Evolutionary conservation across 2,888 invertebrate genomes (phyloP).

Genomic region (Macrosoma leucophasiata): DNA sequence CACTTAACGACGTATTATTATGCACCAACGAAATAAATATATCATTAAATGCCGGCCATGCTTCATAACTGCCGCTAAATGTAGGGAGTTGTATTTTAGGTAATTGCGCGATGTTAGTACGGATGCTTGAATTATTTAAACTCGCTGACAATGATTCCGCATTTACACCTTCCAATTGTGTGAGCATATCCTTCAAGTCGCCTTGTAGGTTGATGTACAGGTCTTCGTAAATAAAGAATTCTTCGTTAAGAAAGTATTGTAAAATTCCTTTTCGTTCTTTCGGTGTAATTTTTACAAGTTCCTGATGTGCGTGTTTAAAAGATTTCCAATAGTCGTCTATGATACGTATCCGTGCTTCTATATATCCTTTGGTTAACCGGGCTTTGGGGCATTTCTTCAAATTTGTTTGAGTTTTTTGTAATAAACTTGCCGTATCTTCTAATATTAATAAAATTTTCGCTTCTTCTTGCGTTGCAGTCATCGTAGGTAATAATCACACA

Average conservation of each 20-base stretch:
- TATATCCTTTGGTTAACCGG: conserved; percentile 1
- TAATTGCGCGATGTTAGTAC: no score
- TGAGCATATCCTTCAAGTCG: conserved; percentile 4
- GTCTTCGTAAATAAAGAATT: conserved; percentile 5
- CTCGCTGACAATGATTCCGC: no score
- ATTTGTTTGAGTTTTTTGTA: conserved; percentile 7
- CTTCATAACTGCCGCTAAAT: conserved; percentile 4
- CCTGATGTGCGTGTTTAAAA: conserved; percentile 2
- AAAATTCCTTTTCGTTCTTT: neutral
- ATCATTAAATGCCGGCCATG: conserved; percentile 3
- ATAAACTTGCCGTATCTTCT: conserved; percentile 1
- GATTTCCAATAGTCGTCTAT: conserved; percentile 4
- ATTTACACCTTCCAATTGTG: neutral
- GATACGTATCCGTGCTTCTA: conserved; percentile 3
- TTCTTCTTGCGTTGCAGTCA: no score
- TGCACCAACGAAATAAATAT: conserved; percentile 14
- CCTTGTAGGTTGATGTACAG: neutral
- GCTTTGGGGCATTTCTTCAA: conserved; percentile 4
- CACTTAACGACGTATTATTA: conserved; percentile 3
- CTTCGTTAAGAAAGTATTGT: conserved; percentile 4
- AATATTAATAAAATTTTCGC: neutral
- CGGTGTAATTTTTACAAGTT: neutral
- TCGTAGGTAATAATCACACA: no score
- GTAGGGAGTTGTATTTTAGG: conserved; percentile 18
- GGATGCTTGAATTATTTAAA: no score